phyloP scores from a whole-genome alignment of 2,113 vertebrate genomes.

The Chloropsis cyanopogon region DNA sequence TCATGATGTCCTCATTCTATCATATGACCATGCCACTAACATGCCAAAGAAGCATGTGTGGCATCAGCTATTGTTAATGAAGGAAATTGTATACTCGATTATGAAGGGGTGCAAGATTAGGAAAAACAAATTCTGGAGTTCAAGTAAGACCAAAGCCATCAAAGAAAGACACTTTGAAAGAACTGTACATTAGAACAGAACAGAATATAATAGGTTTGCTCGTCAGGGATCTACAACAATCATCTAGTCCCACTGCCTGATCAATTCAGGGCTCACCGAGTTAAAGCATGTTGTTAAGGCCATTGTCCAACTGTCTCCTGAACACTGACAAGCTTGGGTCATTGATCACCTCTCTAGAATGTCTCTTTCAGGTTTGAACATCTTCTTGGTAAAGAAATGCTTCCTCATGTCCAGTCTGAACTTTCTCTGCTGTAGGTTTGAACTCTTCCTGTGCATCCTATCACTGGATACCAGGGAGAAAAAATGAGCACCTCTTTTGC shows the following conservation, averaged over 20 bases:
- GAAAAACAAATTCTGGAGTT: background rate
- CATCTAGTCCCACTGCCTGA: background rate
- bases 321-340: background rate
- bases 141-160: background rate
- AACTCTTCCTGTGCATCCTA: background rate
- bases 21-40: background rate
- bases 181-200: background rate
- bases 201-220: background rate
- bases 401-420: background rate
- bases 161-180: background rate
- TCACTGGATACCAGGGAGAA: background rate
- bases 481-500: background rate
- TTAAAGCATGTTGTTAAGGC: background rate
- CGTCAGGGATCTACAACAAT: background rate
- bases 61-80: background rate
- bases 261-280: background rate
- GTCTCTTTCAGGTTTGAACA: background rate
- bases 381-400: background rate
- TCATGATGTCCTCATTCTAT: background rate
- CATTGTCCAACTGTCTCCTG: background rate
- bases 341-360: background rate
- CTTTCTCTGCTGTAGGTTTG: background rate
- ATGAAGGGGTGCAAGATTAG: background rate
- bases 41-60: background rate
- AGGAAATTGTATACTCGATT: background rate